Evolutionary conservation across 2,797 vertebrate species (phyloP).

Genomic region (Hypotaenidia philippensis): DNA sequence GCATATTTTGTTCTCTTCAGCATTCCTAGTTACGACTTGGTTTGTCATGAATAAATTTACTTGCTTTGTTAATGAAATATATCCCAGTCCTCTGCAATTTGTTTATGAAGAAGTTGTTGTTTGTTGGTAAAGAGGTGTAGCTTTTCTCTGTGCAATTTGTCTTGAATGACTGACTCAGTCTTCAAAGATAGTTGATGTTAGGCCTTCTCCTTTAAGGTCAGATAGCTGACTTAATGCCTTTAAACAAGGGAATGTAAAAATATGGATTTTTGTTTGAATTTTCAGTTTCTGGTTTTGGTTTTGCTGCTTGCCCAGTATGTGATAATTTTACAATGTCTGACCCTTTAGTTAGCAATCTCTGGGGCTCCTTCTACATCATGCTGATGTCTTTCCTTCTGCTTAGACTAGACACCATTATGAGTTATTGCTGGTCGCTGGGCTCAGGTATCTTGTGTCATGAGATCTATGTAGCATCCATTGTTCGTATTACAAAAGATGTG

Average conservation of each 20-base stretch:
- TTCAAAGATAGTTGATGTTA: not conserved
- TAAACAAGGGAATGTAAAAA: not conserved
- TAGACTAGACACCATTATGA: not conserved
- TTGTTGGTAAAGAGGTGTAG: not conserved
- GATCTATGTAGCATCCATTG: not conserved
- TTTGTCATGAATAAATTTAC: not conserved
- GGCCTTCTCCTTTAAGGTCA: not conserved
- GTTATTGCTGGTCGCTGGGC: not conserved
- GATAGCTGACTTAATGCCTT: not conserved
- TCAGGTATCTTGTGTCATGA: not conserved
- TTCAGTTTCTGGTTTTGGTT: not conserved
- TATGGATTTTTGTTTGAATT: not conserved
- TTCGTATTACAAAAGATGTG: fast-evolving
- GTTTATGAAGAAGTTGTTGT: not conserved
- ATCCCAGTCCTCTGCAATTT: not conserved
- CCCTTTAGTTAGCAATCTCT: not conserved
- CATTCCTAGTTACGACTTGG: not conserved
- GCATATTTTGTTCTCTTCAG: not conserved
- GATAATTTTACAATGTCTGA: not conserved
- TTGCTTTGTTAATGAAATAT: not conserved
- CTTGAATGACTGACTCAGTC: not conserved
- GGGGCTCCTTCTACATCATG: not conserved
- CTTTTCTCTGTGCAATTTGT: not conserved
- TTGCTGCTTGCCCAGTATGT: not conserved
- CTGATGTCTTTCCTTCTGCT: not conserved